Conservation (phyloP, 2,797 vertebrate genomes). For the Tangara arthus region DNA sequence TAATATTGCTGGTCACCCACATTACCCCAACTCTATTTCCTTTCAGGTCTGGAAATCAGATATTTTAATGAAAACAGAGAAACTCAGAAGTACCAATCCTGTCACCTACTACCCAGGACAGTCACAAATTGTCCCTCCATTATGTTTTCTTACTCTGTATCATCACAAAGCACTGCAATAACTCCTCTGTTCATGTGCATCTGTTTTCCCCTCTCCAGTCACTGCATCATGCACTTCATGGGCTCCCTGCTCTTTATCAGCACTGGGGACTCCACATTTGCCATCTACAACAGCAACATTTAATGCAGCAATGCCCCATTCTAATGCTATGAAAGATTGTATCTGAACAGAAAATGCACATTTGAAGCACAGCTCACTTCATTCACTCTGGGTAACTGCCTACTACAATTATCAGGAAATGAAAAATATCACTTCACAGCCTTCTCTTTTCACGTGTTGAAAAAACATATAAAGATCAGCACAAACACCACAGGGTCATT, state of each 20-base stretch:
- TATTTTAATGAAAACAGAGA: not conserved
- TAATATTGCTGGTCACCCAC: not conserved
- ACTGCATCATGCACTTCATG: not conserved
- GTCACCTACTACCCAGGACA: not conserved
- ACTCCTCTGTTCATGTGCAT: not conserved
- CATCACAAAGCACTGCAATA: not conserved
- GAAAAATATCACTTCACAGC: slow-evolving; percentile 26
- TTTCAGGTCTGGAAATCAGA: not conserved
- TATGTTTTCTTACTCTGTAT: not conserved
- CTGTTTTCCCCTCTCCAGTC: not conserved
- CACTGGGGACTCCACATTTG: not conserved
- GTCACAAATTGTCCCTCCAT: not conserved
- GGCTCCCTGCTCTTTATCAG: not conserved
- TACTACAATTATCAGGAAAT: slow-evolving; percentile 56
- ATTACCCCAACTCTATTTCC: not conserved
- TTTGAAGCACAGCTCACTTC: not conserved
- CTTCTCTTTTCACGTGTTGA: slow-evolving; percentile 17
- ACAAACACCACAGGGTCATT: slow-evolving; percentile 18
- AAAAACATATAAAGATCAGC: slow-evolving; percentile 2
- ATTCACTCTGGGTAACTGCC: slow-evolving; percentile 8
- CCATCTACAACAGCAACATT: not conserved
- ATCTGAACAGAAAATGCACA: not conserved
- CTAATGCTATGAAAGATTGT: not conserved
- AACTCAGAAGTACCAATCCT: not conserved
- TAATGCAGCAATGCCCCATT: not conserved